phyloP scores from a whole-genome alignment of 2,888 invertebrate genomes.

The Lycophotia porphyrea region DNA sequence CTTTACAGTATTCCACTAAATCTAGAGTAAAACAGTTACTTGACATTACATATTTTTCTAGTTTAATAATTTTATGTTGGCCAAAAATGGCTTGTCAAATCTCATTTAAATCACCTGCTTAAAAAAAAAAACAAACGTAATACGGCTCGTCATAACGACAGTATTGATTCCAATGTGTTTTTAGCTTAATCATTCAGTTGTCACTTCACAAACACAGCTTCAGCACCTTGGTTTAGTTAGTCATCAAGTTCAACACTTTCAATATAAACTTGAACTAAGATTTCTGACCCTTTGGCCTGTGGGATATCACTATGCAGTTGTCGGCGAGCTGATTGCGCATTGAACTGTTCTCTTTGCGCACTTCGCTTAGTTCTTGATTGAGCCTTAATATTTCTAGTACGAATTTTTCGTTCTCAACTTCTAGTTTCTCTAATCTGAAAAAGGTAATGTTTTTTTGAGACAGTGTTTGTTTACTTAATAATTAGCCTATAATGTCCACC shows the following conservation, averaged over 20 bases:
- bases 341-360: slow-evolving; percentile 94
- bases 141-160: slow-evolving; percentile 34
- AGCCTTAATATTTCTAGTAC: slow-evolving; percentile 92
- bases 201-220: slow-evolving; percentile 68
- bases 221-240: slow-evolving; percentile 74
- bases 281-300: slow-evolving; percentile 81
- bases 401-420: slow-evolving; percentile 93
- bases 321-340: slow-evolving; percentile 92
- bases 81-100: slow-evolving; percentile 18
- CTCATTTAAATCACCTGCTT: slow-evolving; percentile 4
- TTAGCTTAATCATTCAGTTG: slow-evolving; percentile 52
- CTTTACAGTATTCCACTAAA: not conserved
- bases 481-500: not conserved
- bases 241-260: slow-evolving; percentile 63
- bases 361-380: slow-evolving; percentile 92
- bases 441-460: not conserved
- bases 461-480: not conserved
- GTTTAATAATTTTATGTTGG: not conserved
- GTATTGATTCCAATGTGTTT: slow-evolving; percentile 60
- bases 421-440: slow-evolving; percentile 86
- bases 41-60: not conserved
- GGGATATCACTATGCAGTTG: slow-evolving; percentile 89
- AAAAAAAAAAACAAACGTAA: slow-evolving; percentile 39
- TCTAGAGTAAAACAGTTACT: not conserved
- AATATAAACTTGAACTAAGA: slow-evolving; percentile 77